Evolutionary conservation across 2,113 vertebrate species (phyloP), one percentile per base, ranked within the genome.

Genomic region (Protomyctophum bolini): DNA sequence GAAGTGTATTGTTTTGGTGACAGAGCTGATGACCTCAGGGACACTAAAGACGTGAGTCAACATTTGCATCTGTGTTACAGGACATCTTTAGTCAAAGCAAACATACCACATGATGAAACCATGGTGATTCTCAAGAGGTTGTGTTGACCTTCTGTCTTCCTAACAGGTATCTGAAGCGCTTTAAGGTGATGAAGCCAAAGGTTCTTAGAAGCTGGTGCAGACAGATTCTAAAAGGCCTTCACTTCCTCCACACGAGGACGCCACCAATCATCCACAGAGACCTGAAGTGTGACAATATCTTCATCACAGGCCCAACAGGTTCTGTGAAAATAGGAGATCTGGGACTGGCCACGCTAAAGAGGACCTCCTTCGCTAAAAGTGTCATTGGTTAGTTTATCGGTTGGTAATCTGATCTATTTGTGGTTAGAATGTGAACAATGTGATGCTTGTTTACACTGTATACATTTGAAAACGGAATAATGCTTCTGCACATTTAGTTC

Each of bases 211-310:
- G 98, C 81, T 99, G 98, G 98, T 98, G 98, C 88, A 94, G 98
- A 74, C 98, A 99, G 90, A 98, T 99, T 82, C 91, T 99, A 75
- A 99, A 99, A 87, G 98, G 98, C 72, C 93, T 99, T 77, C 94
- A 96, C 80, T 99, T 99, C 86, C 94, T 99, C 66, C 98, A 99
- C 84, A 99, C 98, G 0, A 93, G 98, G 84, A 95, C 96, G 1
- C 97, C 98, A 49, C 98, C 98, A 47, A 99, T 99, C 87, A 99
- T 99, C 91, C 98, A 99, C 92, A 92, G 98, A 72, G 98, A 99
- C 88, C 94, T 99, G 54, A 99, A 99, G 91, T 99, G 98, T 61
- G 98, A 99, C 91, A 99, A 99, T 92, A 99, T 99, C 92, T 99
- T 99, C 89, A 99, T 99, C 90, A 99, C 98, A 2, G 98, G 98